phyloP scores from a whole-genome alignment of 2,888 invertebrate species.

The Zeuzera pyrina region DNA sequence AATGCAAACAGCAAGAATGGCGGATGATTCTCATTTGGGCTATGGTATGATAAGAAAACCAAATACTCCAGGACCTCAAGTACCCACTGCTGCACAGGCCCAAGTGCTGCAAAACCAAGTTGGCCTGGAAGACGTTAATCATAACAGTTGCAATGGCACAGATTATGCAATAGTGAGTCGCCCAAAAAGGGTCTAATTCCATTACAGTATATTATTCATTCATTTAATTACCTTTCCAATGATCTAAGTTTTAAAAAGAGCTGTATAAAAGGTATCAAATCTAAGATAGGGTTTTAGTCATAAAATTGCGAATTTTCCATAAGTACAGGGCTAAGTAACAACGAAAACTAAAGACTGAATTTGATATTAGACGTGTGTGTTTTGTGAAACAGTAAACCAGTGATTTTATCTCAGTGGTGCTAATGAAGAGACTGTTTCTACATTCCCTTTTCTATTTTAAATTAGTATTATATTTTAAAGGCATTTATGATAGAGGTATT shows the following conservation, averaged over 20 bases:
- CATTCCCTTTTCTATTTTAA: conserved; percentile 3
- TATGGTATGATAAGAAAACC: conserved; percentile 85
- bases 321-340: too few relatives aligned
- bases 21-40: conserved; percentile 86
- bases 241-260: too few relatives aligned
- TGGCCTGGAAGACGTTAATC: conserved; percentile 71
- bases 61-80: conserved; percentile 68
- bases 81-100: conserved; percentile 64
- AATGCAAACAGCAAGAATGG: conserved; percentile 79
- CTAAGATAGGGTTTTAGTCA: too few relatives aligned
- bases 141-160: conserved; percentile 81
- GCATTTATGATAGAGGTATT: too few relatives aligned
- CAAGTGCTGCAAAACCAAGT: conserved; percentile 59
- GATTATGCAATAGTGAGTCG: conserved; percentile 89
- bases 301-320: too few relatives aligned
- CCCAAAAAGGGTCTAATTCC: conserved; percentile 84
- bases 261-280: too few relatives aligned
- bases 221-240: too few relatives aligned
- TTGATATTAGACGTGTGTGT: too few relatives aligned
- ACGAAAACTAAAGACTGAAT: too few relatives aligned
- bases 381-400: too few relatives aligned
- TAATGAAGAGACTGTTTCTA: conserved; percentile 4
- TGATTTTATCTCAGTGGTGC: too few relatives aligned
- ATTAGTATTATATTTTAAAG: conserved; percentile 4
- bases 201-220: too few relatives aligned